Conservation (phyloP, 1,140 invertebrate species). For the Philotrypesis tridentata region DNA sequence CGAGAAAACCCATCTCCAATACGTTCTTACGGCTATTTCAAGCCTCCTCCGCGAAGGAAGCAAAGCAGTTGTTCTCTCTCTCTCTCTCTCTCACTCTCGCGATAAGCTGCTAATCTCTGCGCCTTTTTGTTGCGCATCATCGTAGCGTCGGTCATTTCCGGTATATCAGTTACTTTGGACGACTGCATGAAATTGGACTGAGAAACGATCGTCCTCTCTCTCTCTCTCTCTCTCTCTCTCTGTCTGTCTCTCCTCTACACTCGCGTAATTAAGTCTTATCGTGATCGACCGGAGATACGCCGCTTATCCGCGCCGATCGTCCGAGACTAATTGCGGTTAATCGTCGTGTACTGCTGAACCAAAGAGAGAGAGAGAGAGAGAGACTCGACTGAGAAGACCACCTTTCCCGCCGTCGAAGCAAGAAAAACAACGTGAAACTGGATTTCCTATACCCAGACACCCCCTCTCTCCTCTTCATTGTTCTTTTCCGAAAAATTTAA, state of each 20-base stretch:
- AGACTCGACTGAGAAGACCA: not conserved
- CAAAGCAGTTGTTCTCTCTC: too few species aligned
- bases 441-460: not conserved
- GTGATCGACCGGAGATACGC: constrained; percentile 17
- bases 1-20: too few species aligned
- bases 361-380: too few species aligned
- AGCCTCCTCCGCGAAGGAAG: too few species aligned
- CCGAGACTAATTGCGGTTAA: constrained; percentile 31
- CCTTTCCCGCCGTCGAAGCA: not conserved
- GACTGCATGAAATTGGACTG: constrained; percentile 31
- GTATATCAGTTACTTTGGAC: constrained; percentile 40
- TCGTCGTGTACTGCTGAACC: not conserved
- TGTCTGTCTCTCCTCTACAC: not conserved
- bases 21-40: too few species aligned
- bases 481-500: too few species aligned
- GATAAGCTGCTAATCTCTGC: constrained; percentile 16
- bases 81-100: not conserved
- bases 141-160: constrained; percentile 29
- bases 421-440: not conserved
- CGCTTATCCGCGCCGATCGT: constrained; percentile 30
- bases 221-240: not conserved
- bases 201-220: constrained; percentile 8
- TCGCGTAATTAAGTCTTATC: constrained; percentile 40
- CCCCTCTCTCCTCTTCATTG: not conserved
- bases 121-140: constrained; percentile 26